Evolutionary conservation across 2,888 invertebrate genomes (phyloP), one percentile per base, ranked within the genome.

Genomic region (Drosophila tripunctata): DNA sequence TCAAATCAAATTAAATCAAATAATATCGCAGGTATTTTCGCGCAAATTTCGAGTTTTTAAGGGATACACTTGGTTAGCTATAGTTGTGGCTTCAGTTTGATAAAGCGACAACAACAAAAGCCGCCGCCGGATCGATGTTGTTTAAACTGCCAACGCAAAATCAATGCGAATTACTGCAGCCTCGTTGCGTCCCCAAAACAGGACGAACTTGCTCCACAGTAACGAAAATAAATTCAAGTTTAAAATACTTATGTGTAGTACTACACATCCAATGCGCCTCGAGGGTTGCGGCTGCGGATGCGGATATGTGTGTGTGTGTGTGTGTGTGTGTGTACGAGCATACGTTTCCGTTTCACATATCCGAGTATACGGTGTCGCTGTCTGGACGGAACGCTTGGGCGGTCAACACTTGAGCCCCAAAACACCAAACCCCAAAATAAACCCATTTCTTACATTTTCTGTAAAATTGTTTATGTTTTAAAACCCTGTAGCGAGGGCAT

Each of bases 101-200:
- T n/a, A 12, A 30, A 17, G n/a, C 44, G 15, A n/a, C n/a, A n/a
- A 6, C 19, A 12, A 12, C 14, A 41, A 19, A 10, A 38, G 41
- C 12, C 17, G 35, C 47, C 22, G 58, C 5, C 38, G 38, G 70
- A 75, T 72, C 72, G 70, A 72, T 56, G 55, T 40, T 56, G 55
- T 40, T 45, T 60, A 66, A 66, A 55, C 82, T 67, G 50, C 21
- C 38, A 61, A n/a, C n/a, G 57, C 62, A 88, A 86, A 86, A 86
- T 86, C 86, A 88, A 86, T 86, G 69, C 88, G 68, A 61, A 88
- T 86, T 86, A 88, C 66, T 86, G 88, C 87, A 86, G 79, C 88
- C 75, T 86, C 82, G 73, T 31, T 87, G 86, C 63, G 70, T 70
- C 69, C 66, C 66, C 63, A 56, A 73, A 73, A 68, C 72, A 67